Conservation (phyloP, 2,888 invertebrate species). For the Drosophila helvetica region DNA sequence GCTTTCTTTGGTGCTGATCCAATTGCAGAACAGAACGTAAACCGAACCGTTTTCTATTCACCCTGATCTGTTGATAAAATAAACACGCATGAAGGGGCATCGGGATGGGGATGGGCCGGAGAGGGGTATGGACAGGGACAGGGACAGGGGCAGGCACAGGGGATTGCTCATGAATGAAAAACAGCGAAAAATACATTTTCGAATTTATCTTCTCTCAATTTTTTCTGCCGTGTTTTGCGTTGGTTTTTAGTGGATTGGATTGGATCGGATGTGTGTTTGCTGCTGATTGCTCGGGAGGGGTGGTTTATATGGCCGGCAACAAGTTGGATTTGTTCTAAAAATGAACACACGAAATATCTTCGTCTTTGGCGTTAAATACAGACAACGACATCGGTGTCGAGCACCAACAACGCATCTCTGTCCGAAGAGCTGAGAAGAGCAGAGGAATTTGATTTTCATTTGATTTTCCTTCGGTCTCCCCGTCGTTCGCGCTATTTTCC, state of each 20-base stretch:
- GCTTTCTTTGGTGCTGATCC: slow-evolving; percentile 17
- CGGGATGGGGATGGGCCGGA: no score
- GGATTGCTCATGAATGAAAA: slow-evolving; percentile 61
- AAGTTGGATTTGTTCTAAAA: slow-evolving; percentile 78
- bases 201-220: slow-evolving; percentile 21
- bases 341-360: slow-evolving; percentile 76
- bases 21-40: slow-evolving; percentile 6
- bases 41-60: slow-evolving; percentile 24
- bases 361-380: slow-evolving; percentile 75
- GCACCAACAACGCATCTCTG: slow-evolving; percentile 62
- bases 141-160: slow-evolving; percentile 2
- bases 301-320: slow-evolving; percentile 71
- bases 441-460: slow-evolving; percentile 60
- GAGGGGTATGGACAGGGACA: not conserved
- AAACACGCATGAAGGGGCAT: slow-evolving; percentile 12
- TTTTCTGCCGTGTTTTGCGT: slow-evolving; percentile 27
- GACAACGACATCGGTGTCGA: slow-evolving; percentile 46
- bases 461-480: slow-evolving; percentile 66
- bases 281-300: slow-evolving; percentile 25
- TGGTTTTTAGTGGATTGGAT: slow-evolving; percentile 14
- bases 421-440: slow-evolving; percentile 10
- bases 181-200: slow-evolving; percentile 19
- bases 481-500: slow-evolving; percentile 52
- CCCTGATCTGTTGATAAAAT: slow-evolving; percentile 24
- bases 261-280: slow-evolving; percentile 14